Percentiles rank a stretch among this genome's conserved stretches.
These are phyloP conservation scores for Dioctria rufipes DNA, from an alignment of 2,888 invertebrate species.

Conservation along the genomic window DNA sequence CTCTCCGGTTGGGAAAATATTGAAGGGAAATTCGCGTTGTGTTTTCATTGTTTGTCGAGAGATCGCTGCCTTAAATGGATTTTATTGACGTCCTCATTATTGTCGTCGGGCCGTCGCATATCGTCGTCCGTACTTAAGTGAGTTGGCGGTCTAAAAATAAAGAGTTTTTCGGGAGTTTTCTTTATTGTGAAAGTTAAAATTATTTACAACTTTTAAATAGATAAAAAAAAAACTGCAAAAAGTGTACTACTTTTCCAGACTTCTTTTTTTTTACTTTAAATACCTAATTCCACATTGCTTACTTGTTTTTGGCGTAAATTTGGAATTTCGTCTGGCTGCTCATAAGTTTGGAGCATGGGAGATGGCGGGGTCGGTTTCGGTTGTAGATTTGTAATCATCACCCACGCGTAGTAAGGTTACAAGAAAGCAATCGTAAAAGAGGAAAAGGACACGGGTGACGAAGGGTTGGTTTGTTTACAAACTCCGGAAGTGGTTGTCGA, in stretches of 20 bases:
- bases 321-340: constrained; percentile 49
- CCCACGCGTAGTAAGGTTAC: constrained; percentile 26
- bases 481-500: constrained; percentile 42
- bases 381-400: constrained; percentile 47
- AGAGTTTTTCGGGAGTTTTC: constrained; percentile 27
- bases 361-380: background rate
- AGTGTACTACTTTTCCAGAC: background rate
- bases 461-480: constrained; percentile 52
- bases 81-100: constrained; percentile 57
- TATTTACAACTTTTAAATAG: background rate
- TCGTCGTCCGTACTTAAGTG: constrained; percentile 50
- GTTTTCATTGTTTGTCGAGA: constrained; percentile 58
- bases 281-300: background rate
- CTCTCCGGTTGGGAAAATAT: constrained; percentile 51
- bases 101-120: constrained; percentile 44
- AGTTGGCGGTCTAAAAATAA: constrained; percentile 3
- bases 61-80: constrained; percentile 57
- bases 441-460: constrained; percentile 44
- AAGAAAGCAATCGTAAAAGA: constrained; percentile 33
- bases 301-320: constrained; percentile 23
- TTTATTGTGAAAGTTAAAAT: background rate
- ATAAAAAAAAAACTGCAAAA: background rate
- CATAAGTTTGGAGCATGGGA: constrained; percentile 5
- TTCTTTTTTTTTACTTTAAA: background rate
- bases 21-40: constrained; percentile 58